Base-by-base conservation (phyloP, 2,113 vertebrate genomes). In the Pelecanoides urinatrix region DNA sequence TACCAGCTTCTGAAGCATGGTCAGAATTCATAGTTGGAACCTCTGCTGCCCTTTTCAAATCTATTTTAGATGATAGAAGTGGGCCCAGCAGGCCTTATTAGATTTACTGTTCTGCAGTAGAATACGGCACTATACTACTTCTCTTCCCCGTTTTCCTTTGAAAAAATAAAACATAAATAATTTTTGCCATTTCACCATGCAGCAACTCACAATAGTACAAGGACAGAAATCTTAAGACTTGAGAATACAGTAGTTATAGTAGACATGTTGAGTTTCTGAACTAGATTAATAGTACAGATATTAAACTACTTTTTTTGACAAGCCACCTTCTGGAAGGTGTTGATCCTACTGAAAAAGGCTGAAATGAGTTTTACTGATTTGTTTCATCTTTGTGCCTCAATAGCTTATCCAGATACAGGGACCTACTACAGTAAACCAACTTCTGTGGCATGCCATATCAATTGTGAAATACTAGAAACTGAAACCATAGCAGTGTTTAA, bases 61-160 rank as follows among this genome's bases (percentile, higher is more conserved):
- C 91, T 96, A 95, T 92, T 95, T 97, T 53, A 90, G 72, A 86
- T 92, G 58, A 95, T 88, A 96, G 91, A 96, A 97, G 75, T 73
- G 45, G 84, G 67, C 94, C 82, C 88, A 96, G 93, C 61, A 97
- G 91, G 30, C 90, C 92, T 96, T 92, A 97, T 78, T 96, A 86
- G 86, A 95, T 96, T 96, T 96, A 97, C 55, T 92, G 50, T 88
- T 86, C 80, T 52, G 44, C n/a, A 53, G 58, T 34, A 75, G 86
- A 96, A 90, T 59, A 92, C 68, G 73, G 79, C 34, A 89, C 36
- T 56, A 66, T 9, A 83, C 62, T 91, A 93, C 83, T 96, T 93
- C 71, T 83, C 56, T 93, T 96, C 9, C 32, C 66, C 61, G 75
- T 78, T 84, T 95, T 17, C 53, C 4, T 4, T 91, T 96, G 88